Evolutionary conservation across 30 jellyfish, hydroid and myxozoan genomes (phyloP), one percentile per base, ranked within the genome.

Genomic region (Cassiopea andromeda): DNA sequence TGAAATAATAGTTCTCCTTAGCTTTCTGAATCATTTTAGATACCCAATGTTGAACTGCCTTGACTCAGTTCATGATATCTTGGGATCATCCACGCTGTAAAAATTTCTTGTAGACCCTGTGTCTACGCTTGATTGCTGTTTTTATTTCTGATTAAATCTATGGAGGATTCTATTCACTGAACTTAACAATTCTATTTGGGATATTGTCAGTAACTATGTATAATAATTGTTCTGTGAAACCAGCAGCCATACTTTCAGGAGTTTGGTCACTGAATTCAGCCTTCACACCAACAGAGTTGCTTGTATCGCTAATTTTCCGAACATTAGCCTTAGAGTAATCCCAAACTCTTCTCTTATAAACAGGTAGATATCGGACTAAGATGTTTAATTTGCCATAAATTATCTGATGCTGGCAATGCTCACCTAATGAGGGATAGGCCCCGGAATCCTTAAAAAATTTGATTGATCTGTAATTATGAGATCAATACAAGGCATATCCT

Each of bases 341-440:
- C 73, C 87, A 77, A 15, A 77, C 73, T 8, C 45, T 47, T 77
- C 87, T 12, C 47, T 77, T 77, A 50, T 77, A 77, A 54, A 75
- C 75, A 49, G 87, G 87, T 13, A 68, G 87, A 50, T 17, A 77
- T 10, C 75, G 75, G n/a, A 77, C 38, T 17, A 6, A 17, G 9
- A 68, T 68, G 77, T 68, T 43, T n/a, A 68, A 14, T n/a, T 68
- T 68, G 7, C 87, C 69, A 77, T 38, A 50, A 48, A 77, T 77
- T 17, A 77, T 47, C 27, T 77, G 87, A 27, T 77, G 87, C 47
- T 77, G 87, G 58, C 87, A 77, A 68, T 77, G 87, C 19, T 27
- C 87, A 77, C 47, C 87, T 46, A 77, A 50, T 6, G 87, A 77
- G 47, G 77, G 77, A 43, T 68, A n/a, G 47, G 15, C 77, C 17